These are phyloP conservation scores for Parotocinclus haroldoi DNA, from an alignment of 2,797 vertebrate genomes.

Conservation along the genomic window DNA sequence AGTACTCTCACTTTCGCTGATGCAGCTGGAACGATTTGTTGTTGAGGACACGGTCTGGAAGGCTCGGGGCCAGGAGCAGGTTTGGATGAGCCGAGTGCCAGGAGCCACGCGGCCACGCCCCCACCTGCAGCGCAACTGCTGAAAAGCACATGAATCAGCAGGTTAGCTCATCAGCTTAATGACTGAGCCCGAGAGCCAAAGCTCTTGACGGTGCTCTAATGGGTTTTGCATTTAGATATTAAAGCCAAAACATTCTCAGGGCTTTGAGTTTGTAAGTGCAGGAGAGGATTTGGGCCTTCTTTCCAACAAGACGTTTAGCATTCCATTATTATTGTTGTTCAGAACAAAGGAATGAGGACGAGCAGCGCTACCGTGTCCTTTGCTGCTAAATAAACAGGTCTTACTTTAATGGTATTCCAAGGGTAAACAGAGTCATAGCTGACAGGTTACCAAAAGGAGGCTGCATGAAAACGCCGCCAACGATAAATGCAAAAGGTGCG, in stretches of 20 bases:
- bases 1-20: conserved; percentile 54
- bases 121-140: conserved; percentile 52
- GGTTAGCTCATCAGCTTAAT: not conserved
- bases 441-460: too few species aligned
- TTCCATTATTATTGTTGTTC: too few species aligned
- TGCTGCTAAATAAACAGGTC: too few species aligned
- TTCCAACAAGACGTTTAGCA: not conserved
- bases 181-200: not conserved
- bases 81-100: conserved; percentile 34
- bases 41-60: conserved; percentile 51
- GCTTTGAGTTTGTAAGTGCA: not conserved
- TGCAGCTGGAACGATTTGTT: conserved; percentile 56
- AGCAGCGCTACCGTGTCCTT: too few species aligned
- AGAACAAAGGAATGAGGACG: too few species aligned
- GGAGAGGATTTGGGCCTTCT: not conserved
- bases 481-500: too few species aligned
- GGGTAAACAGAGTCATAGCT: too few species aligned
- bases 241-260: not conserved
- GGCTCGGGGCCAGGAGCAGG: conserved; percentile 51
- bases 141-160: conserved; percentile 57
- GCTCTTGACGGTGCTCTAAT: conserved; percentile 1
- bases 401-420: too few species aligned
- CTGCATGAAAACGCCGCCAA: too few species aligned
- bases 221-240: not conserved
- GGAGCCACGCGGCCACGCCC: conserved; percentile 34